Conservation (phyloP, 2,888 invertebrate genomes). For the Terebella lapidaria region DNA sequence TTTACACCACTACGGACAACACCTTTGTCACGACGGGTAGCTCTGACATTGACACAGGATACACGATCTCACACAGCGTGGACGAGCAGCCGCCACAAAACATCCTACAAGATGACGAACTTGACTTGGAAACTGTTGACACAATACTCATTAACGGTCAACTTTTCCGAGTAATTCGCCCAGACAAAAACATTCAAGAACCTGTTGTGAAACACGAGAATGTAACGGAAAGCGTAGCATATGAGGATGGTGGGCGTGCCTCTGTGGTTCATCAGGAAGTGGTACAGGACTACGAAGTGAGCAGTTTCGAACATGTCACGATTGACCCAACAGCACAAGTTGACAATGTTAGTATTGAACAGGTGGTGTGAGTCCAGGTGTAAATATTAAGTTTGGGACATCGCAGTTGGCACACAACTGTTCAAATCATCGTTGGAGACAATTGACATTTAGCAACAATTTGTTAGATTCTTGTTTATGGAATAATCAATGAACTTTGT, state of each 20-base stretch:
- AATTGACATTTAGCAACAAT: no score
- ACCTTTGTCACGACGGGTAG: not conserved
- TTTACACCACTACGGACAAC: not conserved
- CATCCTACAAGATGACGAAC: not conserved
- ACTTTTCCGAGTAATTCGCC: not conserved
- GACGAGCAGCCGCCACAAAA: slow-evolving; percentile 1
- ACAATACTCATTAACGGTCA: not conserved
- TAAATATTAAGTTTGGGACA: no score
- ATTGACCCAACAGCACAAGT: not conserved
- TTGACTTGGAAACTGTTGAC: not conserved
- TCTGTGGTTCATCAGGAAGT: not conserved
- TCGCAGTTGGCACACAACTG: no score
- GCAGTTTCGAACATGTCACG: not conserved
- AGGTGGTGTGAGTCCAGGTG: no score
- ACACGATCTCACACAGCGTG: not conserved
- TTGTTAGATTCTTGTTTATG: no score
- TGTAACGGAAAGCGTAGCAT: not conserved
- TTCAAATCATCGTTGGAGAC: no score
- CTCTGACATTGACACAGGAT: not conserved
- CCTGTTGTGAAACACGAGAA: not conserved
- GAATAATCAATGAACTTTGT: no score
- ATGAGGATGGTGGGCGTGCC: not conserved
- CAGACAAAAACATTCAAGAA: not conserved
- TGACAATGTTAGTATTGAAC: no score
- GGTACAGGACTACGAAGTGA: slow-evolving; percentile 1